Percentiles rank a stretch among this genome's conserved stretches.
Conservation (phyloP, 2,888 invertebrate genomes). For the Lithophane ornitopus region DNA sequence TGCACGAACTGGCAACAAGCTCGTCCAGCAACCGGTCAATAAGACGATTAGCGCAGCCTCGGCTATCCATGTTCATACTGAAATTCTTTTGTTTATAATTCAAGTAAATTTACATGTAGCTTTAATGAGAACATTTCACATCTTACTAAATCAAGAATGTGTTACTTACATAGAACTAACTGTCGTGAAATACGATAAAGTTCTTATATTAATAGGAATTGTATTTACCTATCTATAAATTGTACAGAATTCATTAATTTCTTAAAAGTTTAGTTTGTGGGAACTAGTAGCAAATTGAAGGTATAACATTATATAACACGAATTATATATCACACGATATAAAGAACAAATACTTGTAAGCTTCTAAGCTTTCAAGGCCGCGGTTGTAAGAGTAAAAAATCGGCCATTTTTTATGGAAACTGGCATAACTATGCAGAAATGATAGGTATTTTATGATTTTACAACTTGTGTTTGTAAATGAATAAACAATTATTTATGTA, state of each 20-base stretch:
- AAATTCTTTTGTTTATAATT: constrained; percentile 81
- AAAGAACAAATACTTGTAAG: constrained; percentile 20
- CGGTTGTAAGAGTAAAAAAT: constrained; percentile 28
- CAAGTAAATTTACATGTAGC: constrained; percentile 53
- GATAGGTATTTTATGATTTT: constrained; percentile 22
- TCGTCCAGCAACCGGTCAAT: constrained; percentile 90
- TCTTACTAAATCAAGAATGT: constrained; percentile 1
- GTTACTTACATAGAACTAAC: constrained; percentile 12
- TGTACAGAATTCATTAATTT: neutral
- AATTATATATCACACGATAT: neutral
- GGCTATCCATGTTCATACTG: constrained; percentile 76
- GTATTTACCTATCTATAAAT: neutral
- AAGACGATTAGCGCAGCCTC: constrained; percentile 89
- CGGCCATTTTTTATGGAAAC: constrained; percentile 27
- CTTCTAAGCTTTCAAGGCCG: constrained; percentile 51
- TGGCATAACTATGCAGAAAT: constrained; percentile 12
- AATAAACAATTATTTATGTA: neutral
- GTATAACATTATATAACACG: neutral
- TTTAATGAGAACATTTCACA: constrained; percentile 28
- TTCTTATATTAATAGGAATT: neutral
- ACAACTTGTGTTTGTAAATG: neutral
- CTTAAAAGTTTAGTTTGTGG: neutral
- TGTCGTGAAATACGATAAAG: neutral
- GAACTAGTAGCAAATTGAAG: neutral
- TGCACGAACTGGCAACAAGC: constrained; percentile 89